These are phyloP conservation scores for Boulengeromyrus knoepffleri DNA, from an alignment of 2,113 vertebrate species.

Conservation along the genomic window DNA sequence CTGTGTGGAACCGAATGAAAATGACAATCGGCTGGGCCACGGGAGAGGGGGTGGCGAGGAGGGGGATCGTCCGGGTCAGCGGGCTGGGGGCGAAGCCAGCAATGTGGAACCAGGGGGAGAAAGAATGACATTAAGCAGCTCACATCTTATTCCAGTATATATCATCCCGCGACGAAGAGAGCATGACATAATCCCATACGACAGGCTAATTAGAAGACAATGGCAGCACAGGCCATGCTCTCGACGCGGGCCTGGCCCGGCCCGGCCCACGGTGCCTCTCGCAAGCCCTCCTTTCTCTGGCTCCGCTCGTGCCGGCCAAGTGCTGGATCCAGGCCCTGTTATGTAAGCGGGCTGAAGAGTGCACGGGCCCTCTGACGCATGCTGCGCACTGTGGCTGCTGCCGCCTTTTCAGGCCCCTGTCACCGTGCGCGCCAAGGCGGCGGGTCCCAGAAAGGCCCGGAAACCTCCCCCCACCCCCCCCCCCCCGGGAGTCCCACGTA, in stretches of 20 bases:
- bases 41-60: neutral
- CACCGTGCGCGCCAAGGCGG: neutral
- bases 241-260: neutral
- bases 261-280: neutral
- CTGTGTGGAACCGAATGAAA: neutral
- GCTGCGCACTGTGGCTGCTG: neutral
- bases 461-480: neutral
- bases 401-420: neutral
- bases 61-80: neutral
- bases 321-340: neutral
- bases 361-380: neutral
- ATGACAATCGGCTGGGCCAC: neutral
- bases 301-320: neutral
- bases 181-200: neutral
- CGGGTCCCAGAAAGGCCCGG: neutral
- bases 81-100: neutral
- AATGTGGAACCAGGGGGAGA: neutral
- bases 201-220: conserved; percentile 2
- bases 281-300: neutral
- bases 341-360: neutral
- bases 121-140: neutral
- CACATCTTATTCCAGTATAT: neutral
- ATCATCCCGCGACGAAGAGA: neutral
- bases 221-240: neutral
- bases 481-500: neutral